Percentiles rank a stretch among this genome's conserved stretches.
These are phyloP conservation scores for Cydia splendana DNA, from an alignment of 1,140 invertebrate species.

Conservation along the genomic window DNA sequence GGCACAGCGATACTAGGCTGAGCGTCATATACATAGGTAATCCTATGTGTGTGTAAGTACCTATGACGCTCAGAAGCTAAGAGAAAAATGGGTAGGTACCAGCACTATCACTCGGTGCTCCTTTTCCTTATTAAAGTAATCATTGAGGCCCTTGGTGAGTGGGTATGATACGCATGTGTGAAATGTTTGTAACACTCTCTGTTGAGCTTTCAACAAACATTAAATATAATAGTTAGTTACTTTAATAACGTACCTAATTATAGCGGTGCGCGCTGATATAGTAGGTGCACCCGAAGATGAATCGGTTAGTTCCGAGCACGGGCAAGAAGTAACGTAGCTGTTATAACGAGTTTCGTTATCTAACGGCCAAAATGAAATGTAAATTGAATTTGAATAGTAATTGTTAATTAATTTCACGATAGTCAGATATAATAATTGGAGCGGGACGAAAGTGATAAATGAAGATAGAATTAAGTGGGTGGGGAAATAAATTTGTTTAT, in stretches of 20 bases:
- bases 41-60: too few species aligned
- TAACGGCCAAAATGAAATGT: neutral
- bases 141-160: too few species aligned
- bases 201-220: neutral
- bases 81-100: too few species aligned
- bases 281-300: conserved; percentile 2
- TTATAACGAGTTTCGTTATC: neutral
- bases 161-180: neutral
- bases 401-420: neutral
- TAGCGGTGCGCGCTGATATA: neutral
- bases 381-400: neutral
- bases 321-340: neutral
- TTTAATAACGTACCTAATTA: conserved; percentile 25
- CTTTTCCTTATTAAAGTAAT: too few species aligned
- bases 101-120: too few species aligned
- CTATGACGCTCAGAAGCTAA: too few species aligned
- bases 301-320: neutral
- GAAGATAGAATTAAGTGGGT: too few species aligned
- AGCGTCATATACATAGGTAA: too few species aligned
- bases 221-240: neutral
- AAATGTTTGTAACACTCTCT: neutral
- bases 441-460: too few species aligned
- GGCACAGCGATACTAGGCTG: too few species aligned
- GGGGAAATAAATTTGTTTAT: too few species aligned
- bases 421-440: too few species aligned